Conservation (phyloP, 2,113 vertebrate species). For the Cygnus atratus region DNA sequence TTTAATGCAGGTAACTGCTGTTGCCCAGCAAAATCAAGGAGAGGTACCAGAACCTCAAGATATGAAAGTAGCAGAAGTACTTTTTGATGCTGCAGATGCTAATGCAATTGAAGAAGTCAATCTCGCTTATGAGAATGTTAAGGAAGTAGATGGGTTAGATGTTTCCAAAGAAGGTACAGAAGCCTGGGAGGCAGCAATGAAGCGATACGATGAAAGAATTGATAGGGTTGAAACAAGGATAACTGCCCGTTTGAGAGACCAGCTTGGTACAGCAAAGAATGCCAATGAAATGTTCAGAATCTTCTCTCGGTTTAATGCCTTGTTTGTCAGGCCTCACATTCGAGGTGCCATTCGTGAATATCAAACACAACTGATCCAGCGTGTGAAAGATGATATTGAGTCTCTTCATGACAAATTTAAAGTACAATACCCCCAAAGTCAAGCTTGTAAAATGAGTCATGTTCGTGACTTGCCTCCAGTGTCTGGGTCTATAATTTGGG, state of each 20-base stretch:
- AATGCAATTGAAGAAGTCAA: constrained; percentile 99
- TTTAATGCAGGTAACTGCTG: constrained; percentile 86
- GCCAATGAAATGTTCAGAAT: constrained; percentile 99
- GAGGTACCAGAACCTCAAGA: constrained; percentile 93
- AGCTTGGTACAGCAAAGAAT: constrained; percentile 97
- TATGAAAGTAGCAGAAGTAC: constrained; percentile 95
- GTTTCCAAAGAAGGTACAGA: constrained; percentile 98
- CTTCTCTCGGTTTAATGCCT: constrained; percentile 96
- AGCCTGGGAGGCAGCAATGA: constrained; percentile 98
- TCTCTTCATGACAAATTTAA: constrained; percentile 99
- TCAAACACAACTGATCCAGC: constrained; percentile 96
- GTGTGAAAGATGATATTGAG: constrained; percentile 97
- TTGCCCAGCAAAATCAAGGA: constrained; percentile 92
- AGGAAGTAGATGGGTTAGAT: constrained; percentile 96
- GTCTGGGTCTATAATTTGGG: constrained; percentile 98
- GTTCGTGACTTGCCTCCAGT: constrained; percentile 95
- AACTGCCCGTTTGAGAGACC: constrained; percentile 94
- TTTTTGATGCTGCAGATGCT: constrained; percentile 96
- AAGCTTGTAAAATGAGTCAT: constrained; percentile 98
- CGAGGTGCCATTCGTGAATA: constrained; percentile 96
- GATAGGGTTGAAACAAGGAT: constrained; percentile 98
- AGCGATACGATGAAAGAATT: constrained; percentile 95
- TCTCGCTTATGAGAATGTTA: constrained; percentile 97
- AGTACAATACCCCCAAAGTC: constrained; percentile 97
- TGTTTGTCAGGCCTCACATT: constrained; percentile 98